phyloP scores from a whole-genome alignment of 2,113 vertebrate genomes.

The Sylvilagus bachmani region DNA sequence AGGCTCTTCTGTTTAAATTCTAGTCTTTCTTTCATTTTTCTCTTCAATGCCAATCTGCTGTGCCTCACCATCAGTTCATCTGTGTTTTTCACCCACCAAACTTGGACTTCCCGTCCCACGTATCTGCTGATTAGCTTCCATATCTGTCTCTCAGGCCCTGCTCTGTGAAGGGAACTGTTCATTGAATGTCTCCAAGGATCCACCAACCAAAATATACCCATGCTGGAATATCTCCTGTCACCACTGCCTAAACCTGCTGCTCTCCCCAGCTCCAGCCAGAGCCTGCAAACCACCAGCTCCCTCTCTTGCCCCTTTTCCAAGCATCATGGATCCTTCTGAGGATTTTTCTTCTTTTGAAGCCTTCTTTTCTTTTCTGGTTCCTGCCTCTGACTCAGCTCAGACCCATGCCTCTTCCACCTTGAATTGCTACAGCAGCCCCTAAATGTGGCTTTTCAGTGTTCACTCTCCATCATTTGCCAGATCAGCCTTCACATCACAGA shows the following conservation, averaged over 20 bases:
- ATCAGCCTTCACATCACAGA: not conserved
- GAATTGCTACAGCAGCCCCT: not conserved
- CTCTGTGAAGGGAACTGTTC: not conserved
- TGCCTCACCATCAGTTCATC: not conserved
- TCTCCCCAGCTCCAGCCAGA: not conserved
- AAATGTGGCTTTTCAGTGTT: not conserved
- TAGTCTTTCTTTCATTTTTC: not conserved
- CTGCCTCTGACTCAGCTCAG: not conserved
- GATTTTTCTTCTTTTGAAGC: not conserved
- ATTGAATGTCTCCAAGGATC: not conserved
- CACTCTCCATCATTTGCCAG: not conserved
- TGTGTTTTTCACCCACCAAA: not conserved
- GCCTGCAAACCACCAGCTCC: not conserved
- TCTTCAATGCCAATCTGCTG: not conserved
- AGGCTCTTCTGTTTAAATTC: not conserved
- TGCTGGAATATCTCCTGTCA: not conserved
- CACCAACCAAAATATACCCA: not conserved
- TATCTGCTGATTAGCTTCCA: not conserved
- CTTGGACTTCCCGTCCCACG: not conserved
- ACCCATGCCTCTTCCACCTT: not conserved
- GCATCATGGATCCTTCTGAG: not conserved
- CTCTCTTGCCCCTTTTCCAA: not conserved
- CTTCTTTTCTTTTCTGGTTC: not conserved
- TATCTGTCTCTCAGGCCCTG: not conserved
- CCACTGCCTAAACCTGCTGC: not conserved